These are phyloP conservation scores for Enteromius mattozi DNA, from an alignment of 2,797 vertebrate genomes.

Conservation along the genomic window DNA sequence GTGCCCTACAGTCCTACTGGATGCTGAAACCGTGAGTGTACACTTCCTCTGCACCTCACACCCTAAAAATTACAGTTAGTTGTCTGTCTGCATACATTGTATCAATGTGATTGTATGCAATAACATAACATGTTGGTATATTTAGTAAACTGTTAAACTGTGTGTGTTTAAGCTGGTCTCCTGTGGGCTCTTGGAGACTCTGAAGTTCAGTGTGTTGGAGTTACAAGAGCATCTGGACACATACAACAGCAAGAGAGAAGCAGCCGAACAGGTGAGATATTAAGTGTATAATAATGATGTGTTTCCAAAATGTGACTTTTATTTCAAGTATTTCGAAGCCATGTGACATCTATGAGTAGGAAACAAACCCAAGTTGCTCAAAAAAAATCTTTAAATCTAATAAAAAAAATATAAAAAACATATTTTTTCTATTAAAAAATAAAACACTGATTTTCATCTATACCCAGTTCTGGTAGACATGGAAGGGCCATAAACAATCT, in stretches of 20 bases:
- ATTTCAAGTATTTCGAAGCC: neutral
- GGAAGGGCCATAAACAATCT: neutral
- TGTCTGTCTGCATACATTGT: neutral
- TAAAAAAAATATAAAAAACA: neutral
- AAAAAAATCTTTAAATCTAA: neutral
- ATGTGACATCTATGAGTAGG: neutral
- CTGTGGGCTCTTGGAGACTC: conserved; percentile 92
- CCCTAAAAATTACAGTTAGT: neutral
- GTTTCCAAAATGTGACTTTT: neutral
- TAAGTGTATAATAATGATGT: neutral
- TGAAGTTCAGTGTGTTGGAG: conserved; percentile 98
- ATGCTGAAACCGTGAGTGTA: conserved; percentile 93
- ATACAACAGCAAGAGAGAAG: conserved; percentile 92
- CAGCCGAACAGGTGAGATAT: conserved; percentile 88
- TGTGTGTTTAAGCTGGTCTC: conserved; percentile 86
- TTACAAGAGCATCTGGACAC: conserved; percentile 98
- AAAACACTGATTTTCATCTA: neutral
- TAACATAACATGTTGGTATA: neutral
- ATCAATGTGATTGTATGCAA: neutral
- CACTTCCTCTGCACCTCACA: neutral
- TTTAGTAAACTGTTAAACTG: conserved; percentile 12
- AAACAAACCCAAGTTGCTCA: neutral
- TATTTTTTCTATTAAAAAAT: neutral
- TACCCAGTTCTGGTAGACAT: neutral
- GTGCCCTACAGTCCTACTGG: conserved; percentile 95